Conservation (phyloP, 2,888 invertebrate genomes). For the Calameuta filiformis region DNA sequence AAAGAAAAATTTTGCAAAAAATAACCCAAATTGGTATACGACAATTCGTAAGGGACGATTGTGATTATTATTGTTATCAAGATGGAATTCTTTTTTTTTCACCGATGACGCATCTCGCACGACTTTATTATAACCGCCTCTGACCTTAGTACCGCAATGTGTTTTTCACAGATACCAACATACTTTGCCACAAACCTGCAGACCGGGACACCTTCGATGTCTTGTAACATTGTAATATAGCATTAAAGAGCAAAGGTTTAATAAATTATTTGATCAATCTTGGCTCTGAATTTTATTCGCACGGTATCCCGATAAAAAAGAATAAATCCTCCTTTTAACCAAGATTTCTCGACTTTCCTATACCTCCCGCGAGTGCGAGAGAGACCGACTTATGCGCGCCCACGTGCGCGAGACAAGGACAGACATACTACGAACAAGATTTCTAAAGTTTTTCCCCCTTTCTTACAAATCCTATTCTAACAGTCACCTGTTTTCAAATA, state of each 20-base stretch:
- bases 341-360: neutral
- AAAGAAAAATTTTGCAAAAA: neutral
- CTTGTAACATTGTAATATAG: conserved; percentile 53
- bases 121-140: conserved; percentile 14
- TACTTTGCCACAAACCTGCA: conserved; percentile 30
- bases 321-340: too few species aligned
- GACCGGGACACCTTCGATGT: conserved; percentile 18
- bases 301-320: neutral
- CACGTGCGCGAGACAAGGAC: neutral
- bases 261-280: conserved; percentile 55
- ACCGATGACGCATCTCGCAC: neutral
- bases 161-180: conserved; percentile 42
- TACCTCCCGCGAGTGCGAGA: neutral
- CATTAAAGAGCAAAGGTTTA: conserved; percentile 44
- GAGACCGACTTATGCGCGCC: neutral
- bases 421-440: neutral
- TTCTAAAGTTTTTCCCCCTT: neutral
- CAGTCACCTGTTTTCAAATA: neutral
- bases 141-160: conserved; percentile 44
- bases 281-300: conserved; percentile 10
- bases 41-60: too few species aligned
- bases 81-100: neutral
- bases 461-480: neutral
- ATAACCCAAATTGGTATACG: too few species aligned
- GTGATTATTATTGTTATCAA: too few species aligned